Evolutionary conservation across 2,113 vertebrate genomes (phyloP).

Genomic region (Albula goreensis): DNA sequence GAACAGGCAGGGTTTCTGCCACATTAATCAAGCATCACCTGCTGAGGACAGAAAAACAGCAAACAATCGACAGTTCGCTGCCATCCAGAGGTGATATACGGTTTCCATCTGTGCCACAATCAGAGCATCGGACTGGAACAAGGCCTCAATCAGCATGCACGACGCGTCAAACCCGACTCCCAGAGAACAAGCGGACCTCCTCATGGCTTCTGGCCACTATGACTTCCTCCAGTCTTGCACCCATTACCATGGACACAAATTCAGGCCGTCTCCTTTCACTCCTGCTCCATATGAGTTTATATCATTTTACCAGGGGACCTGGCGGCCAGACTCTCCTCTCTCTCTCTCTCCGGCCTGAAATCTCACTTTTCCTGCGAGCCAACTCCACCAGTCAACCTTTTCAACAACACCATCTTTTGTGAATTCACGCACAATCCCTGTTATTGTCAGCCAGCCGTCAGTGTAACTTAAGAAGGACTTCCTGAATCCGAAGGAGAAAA

Average conservation of each 20-base stretch:
- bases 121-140: background rate
- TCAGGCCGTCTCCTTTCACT: conserved; percentile 49
- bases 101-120: conserved; percentile 10
- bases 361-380: conserved; percentile 3
- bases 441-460: conserved; percentile 32
- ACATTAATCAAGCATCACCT: background rate
- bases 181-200: conserved; percentile 71
- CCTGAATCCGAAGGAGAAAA: conserved; percentile 24
- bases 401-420: conserved; percentile 37
- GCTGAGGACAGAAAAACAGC: background rate
- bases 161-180: conserved; percentile 69
- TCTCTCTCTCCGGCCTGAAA: background rate
- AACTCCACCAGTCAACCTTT: conserved; percentile 43
- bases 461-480: conserved; percentile 29
- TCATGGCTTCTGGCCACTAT: conserved; percentile 64
- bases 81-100: background rate
- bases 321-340: conserved; percentile 31
- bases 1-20: background rate
- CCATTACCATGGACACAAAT: conserved; percentile 78
- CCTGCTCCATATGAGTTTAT: conserved; percentile 51
- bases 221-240: conserved; percentile 66
- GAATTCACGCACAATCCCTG: conserved; percentile 38
- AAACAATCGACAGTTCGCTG: background rate
- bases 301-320: conserved; percentile 52
- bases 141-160: conserved; percentile 70